Base-by-base conservation (phyloP, 2,113 vertebrate species). In the Pygoscelis antarcticus region DNA sequence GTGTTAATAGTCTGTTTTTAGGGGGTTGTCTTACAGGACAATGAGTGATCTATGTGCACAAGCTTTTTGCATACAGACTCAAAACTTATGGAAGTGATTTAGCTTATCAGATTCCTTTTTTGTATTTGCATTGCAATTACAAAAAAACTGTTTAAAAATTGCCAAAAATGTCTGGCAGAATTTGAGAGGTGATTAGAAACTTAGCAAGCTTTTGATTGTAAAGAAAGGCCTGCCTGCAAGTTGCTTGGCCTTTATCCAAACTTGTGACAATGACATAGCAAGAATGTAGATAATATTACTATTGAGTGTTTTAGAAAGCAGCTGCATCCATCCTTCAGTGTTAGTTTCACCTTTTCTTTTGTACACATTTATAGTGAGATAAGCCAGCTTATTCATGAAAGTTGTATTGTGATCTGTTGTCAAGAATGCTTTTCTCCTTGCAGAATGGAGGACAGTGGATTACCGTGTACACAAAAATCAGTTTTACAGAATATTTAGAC, bases 271-370 rank as follows among this genome's bases (percentile, higher is more conserved):
- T 40, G 55, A 57, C 47, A 80, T 42, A 65, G 22, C n/a, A 47
- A 62, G 42, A 78, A 47, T 71, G 21, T 60, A 40, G 34, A 47
- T 65, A 44, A 47, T 40, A 19, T 38, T 72, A 11, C 30, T 68
- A 4, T 16, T 29, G 47, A 64, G 57, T 52, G 18, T 17, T 93
- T 79, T 29, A 91, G 66, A 79, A 79, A 88, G 70, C 42, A 71
- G 23, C 65, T 93, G 26, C 11, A 2, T 80, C 70, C 42, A 18
- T 83, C 66, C 62, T 87, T 69, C 57, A 54, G 49, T 46, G 20
- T 65, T 52, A 52, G 32, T 75, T 95, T 83, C 71, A 93, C 58
- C 71, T 96, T 83, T 94, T 86, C 64, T 68, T 89, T 76, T 76
- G 40, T 46, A 76, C 22, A 6, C 9, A 8, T 74, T 49, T 83